Conservation (phyloP, 2,888 invertebrate genomes). For the Sisyra terminalis region DNA sequence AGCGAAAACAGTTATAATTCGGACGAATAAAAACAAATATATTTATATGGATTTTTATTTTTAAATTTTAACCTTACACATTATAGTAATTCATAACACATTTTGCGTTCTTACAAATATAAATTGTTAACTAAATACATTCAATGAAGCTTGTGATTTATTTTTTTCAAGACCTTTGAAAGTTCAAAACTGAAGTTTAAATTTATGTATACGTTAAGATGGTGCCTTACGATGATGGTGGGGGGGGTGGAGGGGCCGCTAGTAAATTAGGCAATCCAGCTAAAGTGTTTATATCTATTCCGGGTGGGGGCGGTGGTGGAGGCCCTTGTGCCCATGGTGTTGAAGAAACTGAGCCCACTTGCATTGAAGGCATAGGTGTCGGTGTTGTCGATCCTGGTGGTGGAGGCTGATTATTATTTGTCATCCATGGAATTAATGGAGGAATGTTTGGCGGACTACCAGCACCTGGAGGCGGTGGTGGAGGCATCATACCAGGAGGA, state of each 20-base stretch:
- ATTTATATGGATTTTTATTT: too few species aligned
- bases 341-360: conserved; percentile 19
- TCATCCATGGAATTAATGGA: conserved; percentile 38
- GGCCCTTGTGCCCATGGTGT: conserved; percentile 29
- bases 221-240: conserved; percentile 24
- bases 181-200: too few species aligned
- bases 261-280: conserved; percentile 33
- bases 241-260: conserved; percentile 54
- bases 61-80: too few species aligned
- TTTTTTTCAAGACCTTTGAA: too few species aligned
- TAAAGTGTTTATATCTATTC: conserved; percentile 33
- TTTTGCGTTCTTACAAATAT: too few species aligned
- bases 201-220: too few species aligned
- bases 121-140: too few species aligned
- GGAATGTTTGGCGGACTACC: conserved; percentile 30
- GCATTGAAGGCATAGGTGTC: conserved; percentile 17
- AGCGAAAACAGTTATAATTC: too few species aligned
- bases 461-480: conserved; percentile 33
- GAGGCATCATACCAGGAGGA: conserved; percentile 24
- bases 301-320: conserved; percentile 29
- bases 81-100: too few species aligned
- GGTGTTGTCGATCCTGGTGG: conserved; percentile 25
- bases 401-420: conserved; percentile 30
- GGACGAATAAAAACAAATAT: too few species aligned
- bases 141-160: too few species aligned